Base-by-base conservation (phyloP, 2,797 vertebrate species). In the Halcyon leucocephala region DNA sequence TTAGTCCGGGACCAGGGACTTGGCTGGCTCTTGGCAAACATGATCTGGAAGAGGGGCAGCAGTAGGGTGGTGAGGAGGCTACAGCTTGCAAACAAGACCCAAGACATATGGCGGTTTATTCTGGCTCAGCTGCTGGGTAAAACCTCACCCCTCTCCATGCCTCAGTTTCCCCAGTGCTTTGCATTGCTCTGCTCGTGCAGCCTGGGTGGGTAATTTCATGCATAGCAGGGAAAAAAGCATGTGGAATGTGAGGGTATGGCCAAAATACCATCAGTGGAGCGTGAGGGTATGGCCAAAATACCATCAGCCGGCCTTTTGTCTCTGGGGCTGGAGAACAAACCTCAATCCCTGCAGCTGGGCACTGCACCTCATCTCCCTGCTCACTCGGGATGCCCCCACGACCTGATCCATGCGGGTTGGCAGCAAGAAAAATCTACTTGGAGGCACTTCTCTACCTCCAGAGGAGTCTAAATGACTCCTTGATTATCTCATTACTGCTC, bases 311-410 rank as follows among this genome's bases (percentile, higher is more conserved):
- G 44, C 11, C 15, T 48, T 35, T 29, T 33, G 13, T 2, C 14
- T 24, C 21, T 21, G 22, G 12, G 14, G 21, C 7, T 33, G 64
- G 54, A 42, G 42, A 65, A n/a, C 2, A 41, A 14, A 35, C 33
- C 1, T 0, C 48, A 35, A 8, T 18, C n/a, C 13, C 26, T 8
- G 7, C 52, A 16, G 15, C 29, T 0, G 3, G 2, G 13, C 2
- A 1, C 52, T 33, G 7, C 35, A 51, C 5, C 22, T 39, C 37
- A 3, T 26, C 58, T 42, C 52, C n/a, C 16, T 12, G 10, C 4
- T 7, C 1, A 0, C 14, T n/a, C 8, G 31, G 69, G 48, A 10
- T 44, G 33, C 16, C 35, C 41, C 48, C 61, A 35, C 4, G 8
- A 20, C 13, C 31, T 15, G 13, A 3, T 25, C 33, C 2, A 0